A percentile compares a stretch with the other conserved stretches of the same genome.
These are phyloP conservation scores for Ceratitis capitata DNA, from an alignment of 1,140 invertebrate genomes.

Conservation along the genomic window DNA sequence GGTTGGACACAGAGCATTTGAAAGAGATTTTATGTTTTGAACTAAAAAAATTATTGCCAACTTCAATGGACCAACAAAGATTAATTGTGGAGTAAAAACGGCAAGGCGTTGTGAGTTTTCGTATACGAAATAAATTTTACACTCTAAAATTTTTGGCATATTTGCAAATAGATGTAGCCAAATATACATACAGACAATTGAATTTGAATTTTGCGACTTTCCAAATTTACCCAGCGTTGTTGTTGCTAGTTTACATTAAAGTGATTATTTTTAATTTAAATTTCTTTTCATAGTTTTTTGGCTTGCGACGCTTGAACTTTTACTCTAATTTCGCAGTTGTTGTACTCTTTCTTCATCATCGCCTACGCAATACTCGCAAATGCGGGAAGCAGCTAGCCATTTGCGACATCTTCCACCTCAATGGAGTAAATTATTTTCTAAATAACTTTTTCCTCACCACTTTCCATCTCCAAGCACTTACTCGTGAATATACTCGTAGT, in stretches of 20 bases:
- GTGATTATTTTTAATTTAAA: not conserved
- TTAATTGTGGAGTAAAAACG: not conserved
- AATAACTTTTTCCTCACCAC: not conserved
- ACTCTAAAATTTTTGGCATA: not conserved
- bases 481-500: too few relatives aligned
- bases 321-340: conserved; percentile 4
- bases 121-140: not conserved
- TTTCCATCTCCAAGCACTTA: not conserved
- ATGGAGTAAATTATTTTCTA: not conserved
- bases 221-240: too few relatives aligned
- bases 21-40: not conserved
- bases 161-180: not conserved
- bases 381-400: too few relatives aligned
- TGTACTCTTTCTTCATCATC: not conserved
- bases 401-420: not conserved
- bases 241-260: too few relatives aligned
- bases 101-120: too few relatives aligned
- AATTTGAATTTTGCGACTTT: too few relatives aligned
- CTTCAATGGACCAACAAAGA: not conserved
- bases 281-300: not conserved
- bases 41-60: not conserved
- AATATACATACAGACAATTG: too few relatives aligned
- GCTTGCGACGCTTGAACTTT: not conserved
- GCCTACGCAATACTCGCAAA: not conserved
- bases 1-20: not conserved